Evolutionary conservation across 2,113 vertebrate genomes (phyloP).

Genomic region (Caranx ignobilis): DNA sequence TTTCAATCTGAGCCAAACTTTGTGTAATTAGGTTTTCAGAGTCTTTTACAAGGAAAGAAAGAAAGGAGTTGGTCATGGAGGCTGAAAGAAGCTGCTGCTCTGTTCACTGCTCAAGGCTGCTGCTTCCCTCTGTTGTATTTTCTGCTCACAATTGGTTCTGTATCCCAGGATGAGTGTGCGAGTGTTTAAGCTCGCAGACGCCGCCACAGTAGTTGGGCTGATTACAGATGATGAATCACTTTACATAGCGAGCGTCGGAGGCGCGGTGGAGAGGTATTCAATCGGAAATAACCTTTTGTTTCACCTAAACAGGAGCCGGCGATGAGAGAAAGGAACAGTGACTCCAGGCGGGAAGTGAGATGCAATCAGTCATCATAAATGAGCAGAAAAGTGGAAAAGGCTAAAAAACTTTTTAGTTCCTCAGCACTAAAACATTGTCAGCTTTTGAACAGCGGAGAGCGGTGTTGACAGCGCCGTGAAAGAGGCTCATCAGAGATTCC

Average conservation of each 20-base stretch:
- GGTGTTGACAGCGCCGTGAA: conserved; percentile 52
- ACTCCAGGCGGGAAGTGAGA: conserved; percentile 47
- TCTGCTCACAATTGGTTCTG: background rate
- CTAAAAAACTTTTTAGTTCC: conserved; percentile 46
- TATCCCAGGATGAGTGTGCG: conserved; percentile 21
- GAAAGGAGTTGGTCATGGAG: conserved; percentile 31
- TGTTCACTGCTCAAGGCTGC: conserved; percentile 7
- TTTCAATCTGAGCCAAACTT: conserved; percentile 8
- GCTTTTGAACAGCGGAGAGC: conserved; percentile 50
- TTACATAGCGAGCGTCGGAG: conserved; percentile 32
- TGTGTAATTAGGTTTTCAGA: conserved; percentile 35
- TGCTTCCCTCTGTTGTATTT: conserved; percentile 1
- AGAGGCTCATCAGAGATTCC: conserved; percentile 70
- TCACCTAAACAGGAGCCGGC: conserved; percentile 44
- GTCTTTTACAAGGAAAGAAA: conserved; percentile 8
- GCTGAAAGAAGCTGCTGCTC: background rate
- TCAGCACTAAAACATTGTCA: conserved; percentile 62
- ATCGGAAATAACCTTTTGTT: conserved; percentile 57
- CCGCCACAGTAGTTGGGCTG: conserved; percentile 35
- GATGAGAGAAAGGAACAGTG: conserved; percentile 2
- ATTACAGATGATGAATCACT: conserved; percentile 69
- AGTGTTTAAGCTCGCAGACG: conserved; percentile 37
- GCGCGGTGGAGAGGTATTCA: conserved; percentile 38
- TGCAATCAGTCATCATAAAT: conserved; percentile 62
- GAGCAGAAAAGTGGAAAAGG: conserved; percentile 61